These are phyloP conservation scores for Holothuria leucospilota DNA, from an alignment of 53 echinoderm and acorn worm genomes.

Conservation along the genomic window DNA sequence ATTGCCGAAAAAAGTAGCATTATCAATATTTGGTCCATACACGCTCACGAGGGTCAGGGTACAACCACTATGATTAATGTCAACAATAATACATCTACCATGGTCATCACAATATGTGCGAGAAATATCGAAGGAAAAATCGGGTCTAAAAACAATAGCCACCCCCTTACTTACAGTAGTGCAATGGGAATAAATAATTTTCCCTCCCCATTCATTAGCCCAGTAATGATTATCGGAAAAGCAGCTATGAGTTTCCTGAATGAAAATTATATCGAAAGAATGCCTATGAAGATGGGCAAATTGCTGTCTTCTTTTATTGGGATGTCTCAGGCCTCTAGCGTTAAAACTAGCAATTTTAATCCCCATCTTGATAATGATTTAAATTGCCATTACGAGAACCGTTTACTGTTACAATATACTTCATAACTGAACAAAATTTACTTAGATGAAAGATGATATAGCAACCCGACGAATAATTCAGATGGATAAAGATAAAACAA, in stretches of 20 bases:
- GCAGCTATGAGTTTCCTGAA: too few species aligned
- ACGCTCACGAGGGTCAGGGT: conserved; percentile 36
- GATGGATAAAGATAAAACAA: neutral
- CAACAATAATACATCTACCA: conserved; percentile 44
- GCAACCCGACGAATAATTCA: neutral
- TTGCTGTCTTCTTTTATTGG: neutral
- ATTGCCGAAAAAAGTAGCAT: too few species aligned
- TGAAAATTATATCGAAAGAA: neutral
- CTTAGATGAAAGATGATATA: neutral
- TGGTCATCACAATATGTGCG: conserved; percentile 28
- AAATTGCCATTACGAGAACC: too few species aligned
- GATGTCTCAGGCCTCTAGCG: neutral
- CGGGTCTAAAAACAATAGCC: conserved; percentile 45
- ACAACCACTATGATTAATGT: conserved; percentile 16
- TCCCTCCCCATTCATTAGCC: neutral
- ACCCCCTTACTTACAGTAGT: conserved; percentile 33
- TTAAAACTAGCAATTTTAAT: conserved; percentile 4
- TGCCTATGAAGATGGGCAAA: neutral
- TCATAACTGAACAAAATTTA: neutral
- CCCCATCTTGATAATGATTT: neutral
- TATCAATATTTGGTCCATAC: too few species aligned
- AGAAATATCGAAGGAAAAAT: neutral
- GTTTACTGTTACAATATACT: too few species aligned
- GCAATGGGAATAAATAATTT: conserved; percentile 22
- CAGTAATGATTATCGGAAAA: neutral